Conservation (phyloP, 1,140 invertebrate species). For the Pogonomyrmex californicus region DNA sequence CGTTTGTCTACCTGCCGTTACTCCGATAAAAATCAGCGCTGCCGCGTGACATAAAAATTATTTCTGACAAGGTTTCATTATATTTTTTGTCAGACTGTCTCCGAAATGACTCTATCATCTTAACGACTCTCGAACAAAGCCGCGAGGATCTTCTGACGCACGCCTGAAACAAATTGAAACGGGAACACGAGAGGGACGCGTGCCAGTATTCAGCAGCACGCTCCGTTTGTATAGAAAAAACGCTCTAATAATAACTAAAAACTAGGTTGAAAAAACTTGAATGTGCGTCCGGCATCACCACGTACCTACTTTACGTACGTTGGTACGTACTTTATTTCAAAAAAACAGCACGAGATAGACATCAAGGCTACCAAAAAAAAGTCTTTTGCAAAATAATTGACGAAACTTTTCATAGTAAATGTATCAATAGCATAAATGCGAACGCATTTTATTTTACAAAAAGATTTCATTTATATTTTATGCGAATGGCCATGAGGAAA, state of each 20-base stretch:
- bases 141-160: conserved; percentile 43
- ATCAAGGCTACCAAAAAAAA: not conserved
- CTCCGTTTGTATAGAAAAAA: conserved; percentile 77
- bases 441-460: conserved; percentile 81
- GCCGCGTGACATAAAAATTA: conserved; percentile 27
- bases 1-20: conserved; percentile 26
- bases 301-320: not conserved
- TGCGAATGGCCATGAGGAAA: conserved; percentile 85
- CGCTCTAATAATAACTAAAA: conserved; percentile 85
- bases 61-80: conserved; percentile 18
- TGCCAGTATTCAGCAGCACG: conserved; percentile 70
- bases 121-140: conserved; percentile 54
- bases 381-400: not conserved
- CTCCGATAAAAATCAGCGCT: conserved; percentile 22
- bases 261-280: conserved; percentile 67
- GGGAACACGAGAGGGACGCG: conserved; percentile 65
- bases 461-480: conserved; percentile 78
- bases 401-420: conserved; percentile 26
- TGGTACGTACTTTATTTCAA: not conserved
- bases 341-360: conserved; percentile 10
- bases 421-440: conserved; percentile 71
- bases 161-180: conserved; percentile 76
- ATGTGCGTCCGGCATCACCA: not conserved
- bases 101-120: conserved; percentile 45
- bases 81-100: conserved; percentile 34